A percentile compares a stretch with the other conserved stretches of the same genome.
These are phyloP conservation scores for Amphiduros pacificus DNA, from an alignment of 2,888 invertebrate genomes.

Conservation along the genomic window DNA sequence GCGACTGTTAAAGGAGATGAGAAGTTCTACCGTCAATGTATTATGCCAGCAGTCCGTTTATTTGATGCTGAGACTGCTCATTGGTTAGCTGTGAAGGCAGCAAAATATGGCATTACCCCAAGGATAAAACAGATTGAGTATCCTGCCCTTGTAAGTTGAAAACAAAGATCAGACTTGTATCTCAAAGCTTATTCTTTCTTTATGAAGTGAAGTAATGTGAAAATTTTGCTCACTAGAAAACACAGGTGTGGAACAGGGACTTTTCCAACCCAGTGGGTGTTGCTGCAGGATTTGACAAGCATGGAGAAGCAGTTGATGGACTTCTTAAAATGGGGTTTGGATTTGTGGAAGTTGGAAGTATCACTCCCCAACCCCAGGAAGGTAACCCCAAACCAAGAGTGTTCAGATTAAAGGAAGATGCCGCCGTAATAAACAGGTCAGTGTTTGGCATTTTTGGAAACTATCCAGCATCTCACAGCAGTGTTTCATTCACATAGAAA, in stretches of 20 bases:
- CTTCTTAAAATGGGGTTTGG: slow-evolving; percentile 87
- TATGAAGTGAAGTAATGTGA: not conserved
- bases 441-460: too few relatives aligned
- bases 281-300: slow-evolving; percentile 98
- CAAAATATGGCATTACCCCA: slow-evolving; percentile 77
- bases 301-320: slow-evolving; percentile 86
- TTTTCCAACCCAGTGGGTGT: slow-evolving; percentile 93
- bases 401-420: slow-evolving; percentile 82
- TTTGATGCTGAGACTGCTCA: slow-evolving; percentile 85
- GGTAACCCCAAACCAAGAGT: slow-evolving; percentile 93
- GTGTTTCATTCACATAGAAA: too few relatives aligned
- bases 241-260: slow-evolving; percentile 71
- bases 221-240: slow-evolving; percentile 65
- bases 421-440: slow-evolving; percentile 88
- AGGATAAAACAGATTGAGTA: slow-evolving; percentile 68
- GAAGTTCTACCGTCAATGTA: slow-evolving; percentile 73
- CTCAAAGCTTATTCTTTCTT: not conserved
- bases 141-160: slow-evolving; percentile 67
- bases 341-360: slow-evolving; percentile 93
- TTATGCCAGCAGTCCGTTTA: slow-evolving; percentile 73
- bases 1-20: slow-evolving; percentile 76
- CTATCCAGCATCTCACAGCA: too few relatives aligned
- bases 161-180: not conserved
- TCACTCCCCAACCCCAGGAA: slow-evolving; percentile 89
- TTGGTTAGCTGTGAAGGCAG: slow-evolving; percentile 73